A percentile compares a stretch with the other conserved stretches of the same genome.
Evolutionary conservation across 2,888 invertebrate species (phyloP).

Genomic region (Thelaira solivaga): DNA sequence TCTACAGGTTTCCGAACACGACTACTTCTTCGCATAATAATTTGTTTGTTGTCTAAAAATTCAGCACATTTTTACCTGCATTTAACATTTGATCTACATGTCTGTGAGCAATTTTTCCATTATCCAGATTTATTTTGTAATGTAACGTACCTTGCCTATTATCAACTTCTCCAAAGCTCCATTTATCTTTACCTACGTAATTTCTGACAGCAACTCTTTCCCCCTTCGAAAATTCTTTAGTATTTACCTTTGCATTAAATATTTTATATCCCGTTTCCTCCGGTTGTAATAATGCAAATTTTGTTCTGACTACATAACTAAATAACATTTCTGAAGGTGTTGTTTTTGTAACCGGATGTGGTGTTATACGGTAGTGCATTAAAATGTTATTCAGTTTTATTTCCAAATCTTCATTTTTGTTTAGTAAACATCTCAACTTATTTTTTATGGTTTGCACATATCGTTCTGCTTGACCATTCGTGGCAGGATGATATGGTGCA

Average conservation of each 20-base stretch:
- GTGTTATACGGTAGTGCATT: slow-evolving; percentile 24
- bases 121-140: slow-evolving; percentile 37
- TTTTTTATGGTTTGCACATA: slow-evolving; percentile 14
- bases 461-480: slow-evolving; percentile 36
- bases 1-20: too few species aligned
- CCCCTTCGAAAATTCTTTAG: too few species aligned
- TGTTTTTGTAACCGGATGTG: slow-evolving; percentile 16
- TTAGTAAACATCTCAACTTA: neutral
- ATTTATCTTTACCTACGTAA: slow-evolving; percentile 37
- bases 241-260: too few species aligned
- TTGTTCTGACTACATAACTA: slow-evolving; percentile 6
- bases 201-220: neutral
- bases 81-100: slow-evolving; percentile 30
- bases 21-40: too few species aligned
- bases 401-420: slow-evolving; percentile 1
- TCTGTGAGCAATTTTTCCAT: slow-evolving; percentile 39
- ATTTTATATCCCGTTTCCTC: too few species aligned
- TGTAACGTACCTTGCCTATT: slow-evolving; percentile 21
- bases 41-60: too few species aligned
- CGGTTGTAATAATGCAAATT: slow-evolving; percentile 8
- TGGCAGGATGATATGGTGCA: slow-evolving; percentile 55
- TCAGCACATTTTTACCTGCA: too few species aligned
- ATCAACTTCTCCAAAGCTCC: slow-evolving; percentile 34
- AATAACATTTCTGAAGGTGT: slow-evolving; percentile 21
- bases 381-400: slow-evolving; percentile 28